Evolutionary conservation across 2,797 vertebrate genomes (phyloP), one percentile per base, ranked within the genome.

Genomic region (Gymnodraco acuticeps): DNA sequence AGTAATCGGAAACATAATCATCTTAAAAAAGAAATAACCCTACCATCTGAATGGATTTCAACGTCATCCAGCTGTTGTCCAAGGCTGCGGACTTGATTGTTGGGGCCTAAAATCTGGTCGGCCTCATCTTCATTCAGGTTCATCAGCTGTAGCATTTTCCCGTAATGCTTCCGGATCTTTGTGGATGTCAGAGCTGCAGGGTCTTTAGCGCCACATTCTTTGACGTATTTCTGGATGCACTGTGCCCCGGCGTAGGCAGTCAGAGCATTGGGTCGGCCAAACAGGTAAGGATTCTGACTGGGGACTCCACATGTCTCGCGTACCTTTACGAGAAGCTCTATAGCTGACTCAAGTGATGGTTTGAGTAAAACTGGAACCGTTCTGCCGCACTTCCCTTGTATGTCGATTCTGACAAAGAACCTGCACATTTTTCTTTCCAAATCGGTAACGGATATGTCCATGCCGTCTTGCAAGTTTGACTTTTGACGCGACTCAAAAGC

Each of bases 321-420:
- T 3, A 47, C 42, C 0, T 53, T 8, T 0, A 88, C 42, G 0
- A 93, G 72, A 10, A 88, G 77, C 71, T 92, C 89, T 47, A 92
- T 10, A 0, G 84, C 69, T 0, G 88, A 80, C 50, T 73, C 68
- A 3, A 90, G 78, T 0, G 86, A 70, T 6, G 88, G 86, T 13
- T 89, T 92, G 0, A 93, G 63, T 1, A 93, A 27, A 17, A 93
- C 56, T 0, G 92, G 92, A 1, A 93, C 77, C 19, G 65, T 70
- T 23, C 81, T 73, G 3, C 92, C 89, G 2, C 80, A 80, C 2
- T n/a, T 79, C 3, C 85, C 89, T 2, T 69, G 72, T 33, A 91
- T 69, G 33, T 89, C 87, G 1, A 93, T 17, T 53, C 92, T 82
- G 0, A 55, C 10, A 42, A 92, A 88, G 61, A 83, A 55, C 15